phyloP scores from a whole-genome alignment of 2,797 vertebrate genomes.

The Phataginus tricuspis region DNA sequence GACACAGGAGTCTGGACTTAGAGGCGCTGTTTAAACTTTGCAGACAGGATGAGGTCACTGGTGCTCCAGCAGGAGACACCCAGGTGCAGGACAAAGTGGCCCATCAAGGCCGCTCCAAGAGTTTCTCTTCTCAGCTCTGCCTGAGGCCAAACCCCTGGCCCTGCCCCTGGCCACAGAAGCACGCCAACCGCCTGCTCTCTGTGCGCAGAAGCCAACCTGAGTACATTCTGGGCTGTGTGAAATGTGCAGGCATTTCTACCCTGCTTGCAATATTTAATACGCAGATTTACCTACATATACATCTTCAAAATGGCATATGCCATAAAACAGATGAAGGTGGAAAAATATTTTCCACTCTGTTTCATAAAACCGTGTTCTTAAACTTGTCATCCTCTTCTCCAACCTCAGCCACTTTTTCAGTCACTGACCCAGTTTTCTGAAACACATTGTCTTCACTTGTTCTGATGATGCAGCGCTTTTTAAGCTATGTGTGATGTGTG shows the following conservation, averaged over 20 bases:
- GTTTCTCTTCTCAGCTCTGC: not conserved
- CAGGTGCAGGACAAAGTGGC: not conserved
- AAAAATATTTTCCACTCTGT: not conserved
- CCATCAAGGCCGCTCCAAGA: not conserved
- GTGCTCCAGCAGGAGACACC: not conserved
- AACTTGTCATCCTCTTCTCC: not conserved
- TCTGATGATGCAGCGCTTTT: not conserved
- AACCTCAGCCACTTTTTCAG: not conserved
- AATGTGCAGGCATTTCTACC: not conserved
- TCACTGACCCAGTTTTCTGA: conserved; percentile 45
- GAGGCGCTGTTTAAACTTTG: not conserved
- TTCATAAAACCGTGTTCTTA: not conserved
- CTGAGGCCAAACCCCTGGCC: not conserved
- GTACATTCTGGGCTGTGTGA: not conserved
- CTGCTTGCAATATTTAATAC: not conserved
- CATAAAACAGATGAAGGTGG: not conserved
- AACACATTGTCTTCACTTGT: not conserved
- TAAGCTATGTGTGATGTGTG: not conserved
- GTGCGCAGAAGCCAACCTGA: not conserved
- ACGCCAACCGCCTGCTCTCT: fast-evolving
- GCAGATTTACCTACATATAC: not conserved
- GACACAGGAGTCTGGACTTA: not conserved
- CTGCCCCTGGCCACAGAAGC: too few relatives aligned
- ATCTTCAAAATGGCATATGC: not conserved
- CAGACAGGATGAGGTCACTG: not conserved